Percentiles rank a stretch among this genome's conserved stretches.
phyloP scores from a whole-genome alignment of 2,797 vertebrate genomes.

The Cirrhinus molitorella region DNA sequence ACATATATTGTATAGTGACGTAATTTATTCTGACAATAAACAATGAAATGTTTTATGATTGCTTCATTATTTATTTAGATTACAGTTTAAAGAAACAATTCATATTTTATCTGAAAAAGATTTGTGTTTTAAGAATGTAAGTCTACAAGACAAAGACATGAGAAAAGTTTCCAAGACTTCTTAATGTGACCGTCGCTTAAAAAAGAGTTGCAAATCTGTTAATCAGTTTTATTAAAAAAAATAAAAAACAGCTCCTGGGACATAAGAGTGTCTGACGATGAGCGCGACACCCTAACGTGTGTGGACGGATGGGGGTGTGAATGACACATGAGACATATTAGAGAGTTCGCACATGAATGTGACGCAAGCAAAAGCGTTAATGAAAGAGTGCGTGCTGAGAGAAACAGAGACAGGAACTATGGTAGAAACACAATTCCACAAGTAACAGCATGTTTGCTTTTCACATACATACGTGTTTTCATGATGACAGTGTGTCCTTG shows the following conservation, averaged over 20 bases:
- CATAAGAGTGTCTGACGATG: background rate
- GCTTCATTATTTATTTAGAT: too few species aligned
- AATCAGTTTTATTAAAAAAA: background rate
- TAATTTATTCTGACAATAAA: background rate
- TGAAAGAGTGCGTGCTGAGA: constrained; percentile 6
- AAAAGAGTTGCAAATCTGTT: background rate
- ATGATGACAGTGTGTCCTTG: background rate
- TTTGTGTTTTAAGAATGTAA: background rate
- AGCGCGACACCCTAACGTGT: background rate
- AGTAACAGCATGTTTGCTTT: constrained; percentile 29
- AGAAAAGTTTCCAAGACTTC: background rate
- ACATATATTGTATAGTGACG: too few species aligned
- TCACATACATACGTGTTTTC: constrained; percentile 3
- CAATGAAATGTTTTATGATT: too few species aligned
- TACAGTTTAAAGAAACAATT: background rate
- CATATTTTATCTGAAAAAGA: background rate
- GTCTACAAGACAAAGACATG: background rate
- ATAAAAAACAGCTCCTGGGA: background rate
- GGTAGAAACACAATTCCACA: constrained; percentile 22
- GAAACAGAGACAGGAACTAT: background rate
- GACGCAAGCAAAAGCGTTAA: constrained; percentile 28
- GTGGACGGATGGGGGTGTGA: constrained; percentile 5
- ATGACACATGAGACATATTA: constrained; percentile 31
- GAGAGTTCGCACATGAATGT: constrained; percentile 35
- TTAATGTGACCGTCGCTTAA: background rate